Evolutionary conservation across 1,140 invertebrate species (phyloP).

Genomic region (Leucophenga varia): DNA sequence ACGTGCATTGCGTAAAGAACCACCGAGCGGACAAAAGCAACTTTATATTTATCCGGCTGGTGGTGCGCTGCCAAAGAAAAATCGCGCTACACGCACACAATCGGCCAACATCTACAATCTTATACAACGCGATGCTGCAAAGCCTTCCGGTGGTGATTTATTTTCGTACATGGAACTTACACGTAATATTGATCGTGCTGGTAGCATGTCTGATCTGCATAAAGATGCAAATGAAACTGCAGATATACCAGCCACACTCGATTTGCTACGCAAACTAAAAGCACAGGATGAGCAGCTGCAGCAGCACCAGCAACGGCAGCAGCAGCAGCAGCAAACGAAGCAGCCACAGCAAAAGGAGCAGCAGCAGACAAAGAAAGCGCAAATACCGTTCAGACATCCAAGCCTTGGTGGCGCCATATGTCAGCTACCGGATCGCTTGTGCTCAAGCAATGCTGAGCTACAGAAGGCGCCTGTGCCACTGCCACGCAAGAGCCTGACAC

Average conservation of each 20-base stretch:
- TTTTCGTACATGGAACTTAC: slow-evolving; percentile 45
- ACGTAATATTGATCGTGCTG: slow-evolving; percentile 41
- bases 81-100: slow-evolving; percentile 73
- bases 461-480: slow-evolving; percentile 35
- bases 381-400: slow-evolving; percentile 45
- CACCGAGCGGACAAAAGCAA: slow-evolving; percentile 38
- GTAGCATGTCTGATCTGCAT: slow-evolving; percentile 45
- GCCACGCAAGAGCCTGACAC: slow-evolving; percentile 43
- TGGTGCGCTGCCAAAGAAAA: slow-evolving; percentile 62
- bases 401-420: slow-evolving; percentile 47
- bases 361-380: slow-evolving; percentile 15
- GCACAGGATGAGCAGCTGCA: slow-evolving; percentile 38
- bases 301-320: slow-evolving; percentile 2
- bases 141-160: slow-evolving; percentile 51
- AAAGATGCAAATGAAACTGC: slow-evolving; percentile 13
- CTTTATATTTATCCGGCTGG: slow-evolving; percentile 29
- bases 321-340: slow-evolving; percentile 24
- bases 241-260: slow-evolving; percentile 42
- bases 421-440: slow-evolving; percentile 38
- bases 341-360: slow-evolving; percentile 19
- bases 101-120: slow-evolving; percentile 79
- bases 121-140: slow-evolving; percentile 61
- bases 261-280: slow-evolving; percentile 39
- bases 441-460: slow-evolving; percentile 14
- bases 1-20: slow-evolving; percentile 78